Evolutionary conservation across 2,113 vertebrate species (phyloP).

Genomic region (Rostratula benghalensis): DNA sequence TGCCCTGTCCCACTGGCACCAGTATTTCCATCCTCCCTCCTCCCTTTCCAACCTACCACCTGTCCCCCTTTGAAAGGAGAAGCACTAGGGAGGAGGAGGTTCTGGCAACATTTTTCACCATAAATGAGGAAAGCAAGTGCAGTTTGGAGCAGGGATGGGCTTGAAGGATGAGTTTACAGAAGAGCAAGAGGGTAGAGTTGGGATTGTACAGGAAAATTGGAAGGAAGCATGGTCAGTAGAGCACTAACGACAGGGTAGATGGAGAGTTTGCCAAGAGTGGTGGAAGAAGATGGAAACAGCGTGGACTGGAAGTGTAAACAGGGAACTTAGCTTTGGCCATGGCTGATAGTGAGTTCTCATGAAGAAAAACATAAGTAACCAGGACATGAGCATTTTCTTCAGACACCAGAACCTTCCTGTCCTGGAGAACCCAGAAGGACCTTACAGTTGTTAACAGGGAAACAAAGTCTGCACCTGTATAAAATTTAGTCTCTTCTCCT

Average conservation of each 20-base stretch:
- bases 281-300: not conserved
- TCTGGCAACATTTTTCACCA: not conserved
- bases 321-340: not conserved
- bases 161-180: not conserved
- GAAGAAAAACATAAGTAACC: not conserved
- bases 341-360: not conserved
- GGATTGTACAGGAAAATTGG: not conserved
- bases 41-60: not conserved
- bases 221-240: not conserved
- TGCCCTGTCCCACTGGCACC: fast-evolving
- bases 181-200: not conserved
- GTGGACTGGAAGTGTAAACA: not conserved
- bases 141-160: not conserved
- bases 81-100: not conserved
- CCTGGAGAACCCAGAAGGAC: not conserved
- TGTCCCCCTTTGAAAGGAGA: not conserved
- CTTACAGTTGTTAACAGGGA: not conserved
- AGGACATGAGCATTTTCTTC: not conserved
- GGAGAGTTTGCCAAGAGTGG: not conserved
- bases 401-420: not conserved
- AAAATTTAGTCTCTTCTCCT: not conserved
- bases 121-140: not conserved
- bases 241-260: not conserved
- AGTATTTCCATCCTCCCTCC: not conserved
- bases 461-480: not conserved